Base-by-base conservation (phyloP, 2,113 vertebrate genomes). In the Rhynchomys soricoides region DNA sequence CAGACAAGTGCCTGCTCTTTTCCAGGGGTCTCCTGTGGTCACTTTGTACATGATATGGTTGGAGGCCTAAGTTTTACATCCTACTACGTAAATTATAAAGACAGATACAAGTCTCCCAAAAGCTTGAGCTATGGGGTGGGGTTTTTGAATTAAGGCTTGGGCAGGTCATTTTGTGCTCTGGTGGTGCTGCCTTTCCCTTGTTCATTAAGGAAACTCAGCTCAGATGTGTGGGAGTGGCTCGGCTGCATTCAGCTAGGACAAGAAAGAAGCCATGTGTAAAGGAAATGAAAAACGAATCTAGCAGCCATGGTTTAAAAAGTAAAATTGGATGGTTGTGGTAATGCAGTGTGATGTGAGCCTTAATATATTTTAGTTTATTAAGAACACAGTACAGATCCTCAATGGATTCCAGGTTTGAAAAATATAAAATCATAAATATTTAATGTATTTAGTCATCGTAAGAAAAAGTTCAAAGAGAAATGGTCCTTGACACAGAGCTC, bases 241-340 rank as follows among this genome's bases (percentile, higher is more conserved):
- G 0, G 91, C 96, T 40, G 37, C 81, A 4, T 95, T 95, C 75
- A 88, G 86, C 71, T 29, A 87, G 86, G 57, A 94, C 43, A 3
- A 1, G 92, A 96, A 92, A 86, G 92, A 91, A 89, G 78, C 97
- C 95, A 71, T 78, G 73, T 96, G 88, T 78, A 86, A 93, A 86
- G 92, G 90, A 96, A 97, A 97, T 95, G 88, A 96, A 83, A 96
- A 82, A 26, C 43, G 52, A 94, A 86, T 87, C 85, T 78, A 85
- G 89, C 87, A 95, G 73, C 90, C 81, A 45, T 85, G 40, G 45
- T 77, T 81, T n/a, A 37, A 87, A 96, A 98, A 96, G 89, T 91
- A 96, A 93, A 95, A 95, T 4, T 68, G 93, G 86, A 43, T 85
- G 96, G 97, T 96, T 74, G 59, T 87, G 62, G 94, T 73, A 87